phyloP scores from a whole-genome alignment of 2,888 invertebrate species.

The Hypolimnas misippus region DNA sequence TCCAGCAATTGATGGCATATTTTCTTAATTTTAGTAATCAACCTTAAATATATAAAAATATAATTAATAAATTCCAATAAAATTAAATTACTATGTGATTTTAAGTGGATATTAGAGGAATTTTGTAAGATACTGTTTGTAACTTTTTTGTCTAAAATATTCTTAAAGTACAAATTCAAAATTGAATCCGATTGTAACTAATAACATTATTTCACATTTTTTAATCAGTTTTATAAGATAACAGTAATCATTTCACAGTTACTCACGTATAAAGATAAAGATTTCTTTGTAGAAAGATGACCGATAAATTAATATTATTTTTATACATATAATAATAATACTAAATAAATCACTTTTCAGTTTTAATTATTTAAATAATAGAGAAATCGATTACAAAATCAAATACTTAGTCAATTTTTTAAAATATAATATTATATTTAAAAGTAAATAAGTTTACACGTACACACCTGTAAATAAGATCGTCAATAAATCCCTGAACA shows the following conservation, averaged over 20 bases:
- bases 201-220: neutral
- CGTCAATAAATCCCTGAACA: no score
- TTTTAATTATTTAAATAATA: no score
- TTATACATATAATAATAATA: neutral
- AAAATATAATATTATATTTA: no score
- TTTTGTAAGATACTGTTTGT: neutral
- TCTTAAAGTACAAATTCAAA: neutral
- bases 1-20: slow-evolving; percentile 84
- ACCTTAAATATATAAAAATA: slow-evolving; percentile 5
- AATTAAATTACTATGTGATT: neutral
- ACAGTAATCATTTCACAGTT: slow-evolving; percentile 26
- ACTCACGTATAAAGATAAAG: slow-evolving; percentile 40
- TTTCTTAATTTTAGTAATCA: slow-evolving; percentile 32
- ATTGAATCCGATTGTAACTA: neutral
- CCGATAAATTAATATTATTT: slow-evolving; percentile 2
- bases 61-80: neutral
- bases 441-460: no score
- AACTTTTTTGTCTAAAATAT: no score
- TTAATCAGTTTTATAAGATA: slow-evolving; percentile 27
- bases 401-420: no score
- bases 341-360: no score
- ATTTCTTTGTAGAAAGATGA: slow-evolving; percentile 22
- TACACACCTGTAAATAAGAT: no score
- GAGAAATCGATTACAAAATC: no score
- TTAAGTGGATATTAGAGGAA: neutral